Evolutionary conservation across 2,888 invertebrate species (phyloP).

Genomic region (Pristionchus japonicus): DNA sequence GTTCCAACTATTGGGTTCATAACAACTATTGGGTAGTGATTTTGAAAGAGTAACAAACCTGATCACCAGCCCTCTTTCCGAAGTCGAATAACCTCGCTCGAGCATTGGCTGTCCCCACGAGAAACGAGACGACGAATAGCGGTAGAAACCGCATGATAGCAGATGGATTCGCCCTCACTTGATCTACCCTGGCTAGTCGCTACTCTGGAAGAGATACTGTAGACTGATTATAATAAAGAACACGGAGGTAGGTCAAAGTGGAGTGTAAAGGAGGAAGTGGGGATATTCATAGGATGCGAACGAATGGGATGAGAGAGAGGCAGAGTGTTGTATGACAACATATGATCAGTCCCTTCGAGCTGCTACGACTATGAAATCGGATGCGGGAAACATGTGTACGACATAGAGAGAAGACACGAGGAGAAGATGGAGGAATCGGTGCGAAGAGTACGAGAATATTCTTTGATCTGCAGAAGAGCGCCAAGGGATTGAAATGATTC

Average conservation of each 20-base stretch:
- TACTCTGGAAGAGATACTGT: not conserved
- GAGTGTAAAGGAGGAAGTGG: not conserved
- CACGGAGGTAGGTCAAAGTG: not conserved
- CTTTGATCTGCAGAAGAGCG: not conserved
- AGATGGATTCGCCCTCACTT: not conserved
- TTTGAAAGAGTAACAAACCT: conserved; percentile 2
- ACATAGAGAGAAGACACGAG: not conserved
- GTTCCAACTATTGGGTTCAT: too few species aligned
- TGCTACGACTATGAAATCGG: conserved; percentile 1
- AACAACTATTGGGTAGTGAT: too few species aligned
- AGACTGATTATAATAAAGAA: not conserved
- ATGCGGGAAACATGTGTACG: conserved; percentile 28
- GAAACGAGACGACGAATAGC: not conserved
- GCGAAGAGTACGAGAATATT: not conserved
- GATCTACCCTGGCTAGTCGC: not conserved
- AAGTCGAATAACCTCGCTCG: conserved; percentile 41
- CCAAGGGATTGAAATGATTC: not conserved
- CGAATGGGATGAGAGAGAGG: not conserved
- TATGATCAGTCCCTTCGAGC: conserved; percentile 17
- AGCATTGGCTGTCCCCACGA: not conserved
- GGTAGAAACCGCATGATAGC: conserved; percentile 22
- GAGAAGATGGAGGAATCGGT: not conserved
- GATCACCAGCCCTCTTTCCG: conserved; percentile 35
- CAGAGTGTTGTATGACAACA: conserved; percentile 7
- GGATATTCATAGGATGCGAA: not conserved